phyloP scores from a whole-genome alignment of 2,888 invertebrate genomes.

The Diarsia rubi region DNA sequence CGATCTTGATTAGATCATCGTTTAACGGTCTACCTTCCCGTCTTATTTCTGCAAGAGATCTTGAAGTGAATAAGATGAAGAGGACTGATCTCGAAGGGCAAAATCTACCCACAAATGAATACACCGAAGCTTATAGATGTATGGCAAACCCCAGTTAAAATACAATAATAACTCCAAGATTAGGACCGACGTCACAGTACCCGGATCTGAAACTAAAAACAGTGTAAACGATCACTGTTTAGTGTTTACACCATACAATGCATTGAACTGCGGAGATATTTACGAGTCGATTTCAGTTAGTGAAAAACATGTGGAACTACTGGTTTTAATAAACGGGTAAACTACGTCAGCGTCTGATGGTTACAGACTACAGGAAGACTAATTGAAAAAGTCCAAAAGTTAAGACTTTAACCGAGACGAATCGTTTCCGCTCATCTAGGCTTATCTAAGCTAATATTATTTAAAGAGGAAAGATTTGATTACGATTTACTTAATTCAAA shows the following conservation, averaged over 20 bases:
- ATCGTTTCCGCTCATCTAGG: too few species aligned
- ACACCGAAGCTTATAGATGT: neutral
- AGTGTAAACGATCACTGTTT: conserved; percentile 30
- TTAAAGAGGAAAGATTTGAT: too few species aligned
- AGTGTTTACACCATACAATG: conserved; percentile 28
- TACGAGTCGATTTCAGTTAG: neutral
- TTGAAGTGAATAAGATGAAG: too few species aligned
- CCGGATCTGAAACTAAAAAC: conserved; percentile 42
- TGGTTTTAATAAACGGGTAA: neutral
- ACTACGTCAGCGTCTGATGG: neutral
- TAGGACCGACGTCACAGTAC: conserved; percentile 38
- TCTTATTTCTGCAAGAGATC: too few species aligned
- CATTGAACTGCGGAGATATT: conserved; percentile 43
- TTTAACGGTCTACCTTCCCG: too few species aligned
- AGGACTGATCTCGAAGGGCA: too few species aligned
- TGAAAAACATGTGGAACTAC: neutral
- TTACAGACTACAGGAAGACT: too few species aligned
- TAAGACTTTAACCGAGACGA: too few species aligned
- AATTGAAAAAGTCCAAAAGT: too few species aligned
- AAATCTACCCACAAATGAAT: neutral
- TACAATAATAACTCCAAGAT: conserved; percentile 29
- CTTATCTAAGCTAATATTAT: too few species aligned
- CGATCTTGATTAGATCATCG: too few species aligned
- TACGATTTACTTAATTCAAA: too few species aligned
- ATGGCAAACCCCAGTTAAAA: conserved; percentile 5